phyloP scores from a whole-genome alignment of 2,888 invertebrate genomes.

The Machimus atricapillus region DNA sequence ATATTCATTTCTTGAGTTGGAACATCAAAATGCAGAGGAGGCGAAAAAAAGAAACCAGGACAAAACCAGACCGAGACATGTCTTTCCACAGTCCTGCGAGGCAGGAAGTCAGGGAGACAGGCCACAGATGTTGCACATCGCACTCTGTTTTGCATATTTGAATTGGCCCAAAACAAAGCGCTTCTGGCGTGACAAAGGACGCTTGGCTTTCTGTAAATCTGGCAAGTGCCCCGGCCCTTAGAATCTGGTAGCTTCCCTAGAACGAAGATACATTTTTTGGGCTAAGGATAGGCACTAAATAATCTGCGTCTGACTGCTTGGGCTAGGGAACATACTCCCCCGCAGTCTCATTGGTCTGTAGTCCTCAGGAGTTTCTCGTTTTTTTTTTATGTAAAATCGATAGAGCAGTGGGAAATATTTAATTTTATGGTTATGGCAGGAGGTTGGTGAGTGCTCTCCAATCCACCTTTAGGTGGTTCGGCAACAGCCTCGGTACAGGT shows the following conservation, averaged over 20 bases:
- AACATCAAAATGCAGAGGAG: neutral
- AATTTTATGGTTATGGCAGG: slow-evolving; percentile 8
- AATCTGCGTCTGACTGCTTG: neutral
- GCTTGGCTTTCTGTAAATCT: neutral
- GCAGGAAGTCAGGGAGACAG: neutral
- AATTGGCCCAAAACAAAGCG: neutral
- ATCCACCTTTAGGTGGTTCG: neutral
- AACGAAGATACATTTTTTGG: neutral
- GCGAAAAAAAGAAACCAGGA: neutral
- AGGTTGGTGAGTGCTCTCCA: neutral
- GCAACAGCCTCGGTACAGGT: neutral
- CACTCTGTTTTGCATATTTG: slow-evolving; percentile 17
- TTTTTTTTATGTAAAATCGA: slow-evolving; percentile 10
- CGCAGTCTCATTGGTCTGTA: neutral
- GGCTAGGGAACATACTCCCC: neutral
- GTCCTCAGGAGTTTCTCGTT: neutral
- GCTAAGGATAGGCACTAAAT: neutral
- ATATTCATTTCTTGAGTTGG: slow-evolving; percentile 6
- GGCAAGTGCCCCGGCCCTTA: neutral
- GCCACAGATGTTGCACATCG: slow-evolving; percentile 1
- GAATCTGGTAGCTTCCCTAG: neutral
- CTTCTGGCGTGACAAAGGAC: neutral
- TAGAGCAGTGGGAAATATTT: neutral
- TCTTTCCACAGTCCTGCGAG: neutral
- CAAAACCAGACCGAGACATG: neutral